A percentile compares a stretch with the other conserved stretches of the same genome.
phyloP scores from a whole-genome alignment of 2,888 invertebrate species.

The Phymatocera aterrima region DNA sequence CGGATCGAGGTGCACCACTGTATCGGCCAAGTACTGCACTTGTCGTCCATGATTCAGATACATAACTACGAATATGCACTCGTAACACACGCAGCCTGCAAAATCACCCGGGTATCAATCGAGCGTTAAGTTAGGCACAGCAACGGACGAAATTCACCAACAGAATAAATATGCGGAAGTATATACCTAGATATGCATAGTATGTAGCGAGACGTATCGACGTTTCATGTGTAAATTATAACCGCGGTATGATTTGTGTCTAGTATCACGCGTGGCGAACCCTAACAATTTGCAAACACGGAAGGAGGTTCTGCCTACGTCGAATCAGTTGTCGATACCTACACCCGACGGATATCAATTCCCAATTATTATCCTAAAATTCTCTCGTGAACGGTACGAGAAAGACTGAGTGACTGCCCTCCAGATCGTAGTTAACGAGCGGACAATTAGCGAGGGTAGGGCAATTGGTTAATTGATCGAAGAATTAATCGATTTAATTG shows the following conservation, averaged over 20 bases:
- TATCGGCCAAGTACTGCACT: neutral
- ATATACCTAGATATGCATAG: too few species aligned
- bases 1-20: neutral
- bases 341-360: neutral
- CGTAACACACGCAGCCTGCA: neutral
- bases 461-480: constrained; percentile 22
- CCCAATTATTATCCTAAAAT: neutral
- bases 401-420: constrained; percentile 39
- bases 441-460: constrained; percentile 17
- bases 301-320: neutral
- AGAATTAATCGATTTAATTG: constrained; percentile 2
- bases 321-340: neutral
- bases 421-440: constrained; percentile 13
- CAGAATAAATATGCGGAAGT: neutral
- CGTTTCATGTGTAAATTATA: neutral
- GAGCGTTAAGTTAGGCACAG: constrained; percentile 6
- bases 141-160: constrained; percentile 13
- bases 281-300: neutral
- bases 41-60: neutral
- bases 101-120: constrained; percentile 2
- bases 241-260: neutral
- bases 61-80: neutral
- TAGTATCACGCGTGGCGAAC: neutral
- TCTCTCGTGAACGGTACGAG: neutral
- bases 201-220: too few species aligned